Evolutionary conservation across 2,888 invertebrate genomes (phyloP), one percentile per base, ranked within the genome.

Genomic region (Busseola fusca): DNA sequence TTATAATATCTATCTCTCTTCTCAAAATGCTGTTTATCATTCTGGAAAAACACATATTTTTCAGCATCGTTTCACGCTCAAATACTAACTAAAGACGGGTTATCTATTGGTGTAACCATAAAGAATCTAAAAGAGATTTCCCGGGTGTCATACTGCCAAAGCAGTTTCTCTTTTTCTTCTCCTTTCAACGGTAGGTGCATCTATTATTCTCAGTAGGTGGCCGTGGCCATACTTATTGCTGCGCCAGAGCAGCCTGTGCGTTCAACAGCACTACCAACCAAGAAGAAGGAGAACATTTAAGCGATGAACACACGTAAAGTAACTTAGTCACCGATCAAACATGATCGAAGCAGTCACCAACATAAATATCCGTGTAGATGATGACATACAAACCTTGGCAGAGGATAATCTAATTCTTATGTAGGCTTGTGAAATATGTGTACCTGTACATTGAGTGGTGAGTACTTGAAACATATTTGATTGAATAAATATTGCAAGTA

Each of bases 341-440:
- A 27, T 42, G 18, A 42, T 50, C 10, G 5, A 72, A 72, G 66
- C 74, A 77, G 77, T 78, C 69, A 74, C 69, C 30, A 66, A 42
- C 21, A 52, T 62, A 78, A 75, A 79, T 72, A 79, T 78, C 78
- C 78, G 65, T 40, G 37, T 68, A 48, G n/a, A 65, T 30, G 66
- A 69, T 67, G 75, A 68, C 67, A 75, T 71, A 64, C 37, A 52
- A 71, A 76, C 79, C 72, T 79, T 78, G 75, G 68, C 25, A 40
- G 45, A 63, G 79, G 75, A 69, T 78, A 78, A 79, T 79, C 79
- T 68, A 78, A 16, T 72, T 72, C 42, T 64, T 62, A 69, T 56
- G 57, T 56, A 71, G 64, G 48, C n/a, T 69, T 74, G 45, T 56
- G 58, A 65, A 72, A 67, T 54, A 72, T 56, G 27, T 14, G 45